Evolutionary conservation across 2,797 vertebrate species (phyloP).

Genomic region (Spea hammondii): DNA sequence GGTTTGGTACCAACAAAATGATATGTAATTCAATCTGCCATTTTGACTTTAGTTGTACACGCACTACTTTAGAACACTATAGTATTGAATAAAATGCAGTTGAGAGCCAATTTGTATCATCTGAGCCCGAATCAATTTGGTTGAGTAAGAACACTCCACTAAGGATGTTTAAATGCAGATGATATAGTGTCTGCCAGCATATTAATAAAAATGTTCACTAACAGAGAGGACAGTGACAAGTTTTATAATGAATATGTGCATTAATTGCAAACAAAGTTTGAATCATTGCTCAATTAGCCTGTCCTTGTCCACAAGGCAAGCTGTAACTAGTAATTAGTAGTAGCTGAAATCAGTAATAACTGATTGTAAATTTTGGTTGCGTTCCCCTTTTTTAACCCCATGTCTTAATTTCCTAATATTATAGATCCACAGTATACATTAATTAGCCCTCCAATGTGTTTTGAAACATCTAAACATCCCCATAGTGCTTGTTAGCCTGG

Average conservation of each 20-base stretch:
- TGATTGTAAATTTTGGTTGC: too few relatives aligned
- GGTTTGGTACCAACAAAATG: not conserved
- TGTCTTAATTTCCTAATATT: too few relatives aligned
- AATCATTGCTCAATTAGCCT: not conserved
- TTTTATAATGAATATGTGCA: constrained; percentile 24
- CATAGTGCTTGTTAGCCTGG: too few relatives aligned
- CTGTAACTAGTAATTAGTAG: too few relatives aligned
- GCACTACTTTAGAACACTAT: constrained; percentile 5
- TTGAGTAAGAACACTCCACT: constrained; percentile 17
- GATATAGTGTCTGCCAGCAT: constrained; percentile 23
- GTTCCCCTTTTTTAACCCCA: too few relatives aligned
- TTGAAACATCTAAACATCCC: too few relatives aligned
- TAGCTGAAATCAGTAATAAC: too few relatives aligned
- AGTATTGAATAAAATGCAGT: constrained; percentile 9
- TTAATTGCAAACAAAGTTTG: constrained; percentile 18
- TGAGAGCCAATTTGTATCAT: constrained; percentile 25
- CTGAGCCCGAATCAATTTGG: constrained; percentile 16
- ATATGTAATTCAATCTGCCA: constrained; percentile 37
- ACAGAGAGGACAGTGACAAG: not conserved
- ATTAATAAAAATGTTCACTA: constrained; percentile 16
- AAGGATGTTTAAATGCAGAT: constrained; percentile 17
- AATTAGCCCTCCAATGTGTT: too few relatives aligned
- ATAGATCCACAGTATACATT: too few relatives aligned
- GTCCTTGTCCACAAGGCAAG: not conserved
- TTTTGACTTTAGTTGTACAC: constrained; percentile 23